These are phyloP conservation scores for Bacillus rossius DNA, from an alignment of 1,140 invertebrate species.

Conservation along the genomic window DNA sequence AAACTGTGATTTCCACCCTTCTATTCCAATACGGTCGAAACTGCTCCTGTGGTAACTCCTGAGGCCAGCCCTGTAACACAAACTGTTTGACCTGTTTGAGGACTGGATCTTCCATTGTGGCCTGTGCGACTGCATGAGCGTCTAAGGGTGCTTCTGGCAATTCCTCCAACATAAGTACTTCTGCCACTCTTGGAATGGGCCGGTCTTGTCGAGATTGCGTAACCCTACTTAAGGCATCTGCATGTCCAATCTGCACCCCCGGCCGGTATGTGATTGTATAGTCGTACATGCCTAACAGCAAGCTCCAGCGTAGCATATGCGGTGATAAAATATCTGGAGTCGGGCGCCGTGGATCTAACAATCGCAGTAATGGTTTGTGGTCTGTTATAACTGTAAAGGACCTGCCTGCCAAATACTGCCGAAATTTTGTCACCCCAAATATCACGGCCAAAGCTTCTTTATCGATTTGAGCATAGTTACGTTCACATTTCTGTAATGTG, in stretches of 20 bases:
- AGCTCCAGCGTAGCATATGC: too few relatives aligned
- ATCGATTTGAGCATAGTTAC: too few relatives aligned
- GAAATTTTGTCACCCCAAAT: too few relatives aligned
- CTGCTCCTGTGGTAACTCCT: too few relatives aligned
- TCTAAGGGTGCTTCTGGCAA: too few relatives aligned
- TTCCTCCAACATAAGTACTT: neutral
- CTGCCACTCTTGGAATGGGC: neutral
- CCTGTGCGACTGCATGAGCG: too few relatives aligned
- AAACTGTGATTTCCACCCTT: too few relatives aligned
- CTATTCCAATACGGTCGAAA: too few relatives aligned
- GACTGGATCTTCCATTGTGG: too few relatives aligned
- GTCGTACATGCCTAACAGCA: neutral
- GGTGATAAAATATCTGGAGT: constrained; percentile 36
- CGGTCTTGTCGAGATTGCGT: neutral
- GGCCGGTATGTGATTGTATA: neutral
- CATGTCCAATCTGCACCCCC: neutral
- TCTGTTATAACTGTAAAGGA: neutral
- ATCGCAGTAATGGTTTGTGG: neutral
- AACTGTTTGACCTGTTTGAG: too few relatives aligned
- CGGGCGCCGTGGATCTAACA: neutral
- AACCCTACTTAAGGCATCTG: neutral
- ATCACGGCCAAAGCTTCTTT: too few relatives aligned
- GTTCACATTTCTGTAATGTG: constrained; percentile 35
- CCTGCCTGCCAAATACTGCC: constrained; percentile 34
- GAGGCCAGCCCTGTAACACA: too few relatives aligned